phyloP scores from a whole-genome alignment of 2,113 vertebrate genomes.

The Caranx ignobilis region DNA sequence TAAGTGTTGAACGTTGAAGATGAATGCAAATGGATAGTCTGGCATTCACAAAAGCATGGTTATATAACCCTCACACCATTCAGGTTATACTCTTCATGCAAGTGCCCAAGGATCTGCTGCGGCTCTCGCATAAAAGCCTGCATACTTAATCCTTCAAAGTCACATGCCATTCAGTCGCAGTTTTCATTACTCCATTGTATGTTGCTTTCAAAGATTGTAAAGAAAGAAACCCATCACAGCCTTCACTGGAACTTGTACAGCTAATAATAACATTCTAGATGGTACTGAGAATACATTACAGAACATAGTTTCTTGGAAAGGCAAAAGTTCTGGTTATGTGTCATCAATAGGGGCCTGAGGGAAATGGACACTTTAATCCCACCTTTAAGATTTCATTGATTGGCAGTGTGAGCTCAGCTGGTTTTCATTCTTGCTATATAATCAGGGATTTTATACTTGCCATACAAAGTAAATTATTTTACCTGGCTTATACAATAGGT shows the following conservation, averaged over 20 bases:
- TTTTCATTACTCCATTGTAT: slow-evolving; percentile 50
- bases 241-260: not conserved
- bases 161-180: slow-evolving; percentile 9
- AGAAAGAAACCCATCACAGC: slow-evolving; percentile 36
- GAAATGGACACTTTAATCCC: not conserved
- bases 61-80: slow-evolving; percentile 37
- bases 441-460: not conserved
- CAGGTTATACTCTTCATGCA: slow-evolving; percentile 9
- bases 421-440: not conserved
- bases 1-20: not conserved
- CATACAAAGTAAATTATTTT: not conserved
- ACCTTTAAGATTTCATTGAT: not conserved
- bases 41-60: slow-evolving; percentile 23
- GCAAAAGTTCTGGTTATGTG: not conserved
- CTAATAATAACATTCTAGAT: slow-evolving; percentile 14
- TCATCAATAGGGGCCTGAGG: not conserved
- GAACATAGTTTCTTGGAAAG: not conserved
- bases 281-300: not conserved
- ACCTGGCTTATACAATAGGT: not conserved
- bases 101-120: slow-evolving; percentile 40
- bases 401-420: not conserved
- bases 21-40: not conserved
- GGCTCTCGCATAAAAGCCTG: slow-evolving; percentile 9
- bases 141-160: not conserved
- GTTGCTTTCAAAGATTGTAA: slow-evolving; percentile 10